These are phyloP conservation scores for Urechis unicinctus DNA, from an alignment of 2,888 invertebrate genomes.

Conservation along the genomic window DNA sequence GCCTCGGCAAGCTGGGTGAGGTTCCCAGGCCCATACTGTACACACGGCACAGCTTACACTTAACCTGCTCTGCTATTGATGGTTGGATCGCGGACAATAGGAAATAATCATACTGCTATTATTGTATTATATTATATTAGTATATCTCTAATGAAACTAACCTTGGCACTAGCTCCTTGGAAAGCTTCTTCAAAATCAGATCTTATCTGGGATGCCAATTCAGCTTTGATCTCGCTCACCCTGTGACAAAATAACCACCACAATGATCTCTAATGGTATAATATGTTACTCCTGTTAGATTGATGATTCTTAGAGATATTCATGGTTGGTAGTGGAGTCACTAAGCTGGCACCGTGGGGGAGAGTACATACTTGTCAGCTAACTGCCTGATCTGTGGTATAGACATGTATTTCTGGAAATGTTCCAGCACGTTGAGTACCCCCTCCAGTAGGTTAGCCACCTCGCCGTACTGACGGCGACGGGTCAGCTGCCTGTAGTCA, in stretches of 20 bases:
- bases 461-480: constrained; percentile 84
- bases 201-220: constrained; percentile 80
- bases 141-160: no score
- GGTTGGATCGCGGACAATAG: no score
- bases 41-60: background rate
- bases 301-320: no score
- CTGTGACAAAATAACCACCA: constrained; percentile 29
- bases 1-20: constrained; percentile 60
- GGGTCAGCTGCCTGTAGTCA: constrained; percentile 60
- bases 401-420: constrained; percentile 84
- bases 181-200: constrained; percentile 75
- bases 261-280: no score
- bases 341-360: no score
- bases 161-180: constrained; percentile 58
- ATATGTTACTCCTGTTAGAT: background rate
- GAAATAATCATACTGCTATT: no score
- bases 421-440: constrained; percentile 89
- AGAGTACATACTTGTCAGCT: constrained; percentile 64
- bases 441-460: constrained; percentile 90
- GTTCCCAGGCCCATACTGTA: constrained; percentile 48
- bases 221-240: constrained; percentile 68
- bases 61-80: background rate
- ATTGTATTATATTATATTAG: no score
- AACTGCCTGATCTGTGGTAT: constrained; percentile 85
- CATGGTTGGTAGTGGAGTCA: no score